Evolutionary conservation across 2,888 invertebrate species (phyloP), one percentile per base, ranked within the genome.

Genomic region (Temnothorax rugatulus): DNA sequence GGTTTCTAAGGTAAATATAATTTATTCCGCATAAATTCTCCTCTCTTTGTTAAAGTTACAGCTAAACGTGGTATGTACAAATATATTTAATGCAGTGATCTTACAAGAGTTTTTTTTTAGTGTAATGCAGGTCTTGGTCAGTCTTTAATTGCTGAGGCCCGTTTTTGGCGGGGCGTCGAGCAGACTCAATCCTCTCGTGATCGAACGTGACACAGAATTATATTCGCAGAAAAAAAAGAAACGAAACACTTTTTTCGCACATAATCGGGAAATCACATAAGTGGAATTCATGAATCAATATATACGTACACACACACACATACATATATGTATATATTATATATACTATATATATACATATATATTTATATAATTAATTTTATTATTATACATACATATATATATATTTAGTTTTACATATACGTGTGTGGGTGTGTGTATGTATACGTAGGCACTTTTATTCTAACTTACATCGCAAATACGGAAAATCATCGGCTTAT

Each of bases 61-160:
- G 90, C 92, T 93, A 81, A 89, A 93, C 90, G 89, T 92, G 89
- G 88, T 94, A 94, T 94, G 92, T 94, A 94, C 94, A 94, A 93
- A 93, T 93, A 93, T 90, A 89, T 91, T 93, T 92, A 93, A 93
- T 92, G 90, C 91, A 92, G 93, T 91, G 91, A 93, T 93, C 91
- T 93, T 92, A 92, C 89, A 92, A 90, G 91, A 92, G 93, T 93
- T 29, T 29, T 29, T 93, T 93, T 68, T 59, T 59, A 94, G 90
- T 93, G 92, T 94, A 94, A 94, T 94, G 94, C 93, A 94, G 94
- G 94, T 94, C 94, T 94, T 94, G 92, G 92, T 94, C 94, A 94
- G 94, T 94, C 94, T 94, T 94, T 91, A 92, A 91, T 94, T 94
- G 92, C 93, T 90, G 93, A 94, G 93, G 92, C 93, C 93, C 90